Evolutionary conservation across 2,113 vertebrate genomes (phyloP).

Genomic region (Tychaedon coryphoeus): DNA sequence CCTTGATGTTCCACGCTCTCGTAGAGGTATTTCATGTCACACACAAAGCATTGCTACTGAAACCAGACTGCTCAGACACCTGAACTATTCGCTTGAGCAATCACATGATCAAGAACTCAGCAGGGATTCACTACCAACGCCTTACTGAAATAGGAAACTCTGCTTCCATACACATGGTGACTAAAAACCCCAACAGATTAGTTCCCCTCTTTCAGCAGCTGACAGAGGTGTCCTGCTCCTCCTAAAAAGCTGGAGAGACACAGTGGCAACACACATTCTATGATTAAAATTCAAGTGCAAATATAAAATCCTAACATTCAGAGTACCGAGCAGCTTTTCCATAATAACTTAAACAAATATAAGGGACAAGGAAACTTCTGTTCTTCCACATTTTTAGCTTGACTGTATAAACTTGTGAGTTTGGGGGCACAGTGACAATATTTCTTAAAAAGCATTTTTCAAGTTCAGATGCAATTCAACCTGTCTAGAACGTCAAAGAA

Average conservation of each 20-base stretch:
- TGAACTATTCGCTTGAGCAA: background rate
- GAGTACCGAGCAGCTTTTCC: background rate
- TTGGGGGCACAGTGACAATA: background rate
- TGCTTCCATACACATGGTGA: background rate
- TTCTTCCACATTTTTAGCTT: background rate
- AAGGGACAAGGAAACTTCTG: background rate
- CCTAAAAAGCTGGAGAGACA: conserved; percentile 1
- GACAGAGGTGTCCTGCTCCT: background rate
- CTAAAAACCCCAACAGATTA: background rate
- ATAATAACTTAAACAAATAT: background rate
- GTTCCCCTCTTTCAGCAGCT: background rate
- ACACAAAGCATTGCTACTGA: background rate
- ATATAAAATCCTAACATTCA: background rate
- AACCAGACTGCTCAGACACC: background rate
- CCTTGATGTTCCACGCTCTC: background rate
- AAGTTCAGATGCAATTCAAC: background rate
- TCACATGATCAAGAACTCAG: background rate
- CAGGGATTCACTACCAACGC: background rate
- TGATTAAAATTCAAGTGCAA: background rate
- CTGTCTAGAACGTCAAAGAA: background rate
- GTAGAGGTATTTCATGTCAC: background rate
- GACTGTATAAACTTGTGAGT: background rate
- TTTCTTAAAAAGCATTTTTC: background rate
- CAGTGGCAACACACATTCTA: background rate
- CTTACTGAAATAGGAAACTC: background rate